These are phyloP conservation scores for Formica exsecta DNA, from an alignment of 1,140 invertebrate genomes.

Conservation along the genomic window DNA sequence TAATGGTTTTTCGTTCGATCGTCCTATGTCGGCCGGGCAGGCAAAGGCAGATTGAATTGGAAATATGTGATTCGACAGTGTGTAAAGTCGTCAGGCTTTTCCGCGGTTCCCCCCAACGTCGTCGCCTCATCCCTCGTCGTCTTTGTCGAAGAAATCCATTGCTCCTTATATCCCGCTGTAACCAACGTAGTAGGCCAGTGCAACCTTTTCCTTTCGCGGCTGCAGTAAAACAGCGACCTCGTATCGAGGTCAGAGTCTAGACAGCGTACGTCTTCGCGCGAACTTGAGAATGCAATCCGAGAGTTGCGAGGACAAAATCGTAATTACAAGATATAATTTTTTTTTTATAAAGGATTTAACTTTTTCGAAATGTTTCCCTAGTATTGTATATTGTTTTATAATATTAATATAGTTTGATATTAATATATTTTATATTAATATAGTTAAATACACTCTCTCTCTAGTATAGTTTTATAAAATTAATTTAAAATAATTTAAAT, in stretches of 20 bases:
- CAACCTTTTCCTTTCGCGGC: conserved; percentile 23
- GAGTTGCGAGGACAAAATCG: neutral
- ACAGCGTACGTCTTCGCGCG: conserved; percentile 6
- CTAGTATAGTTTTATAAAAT: too few species aligned
- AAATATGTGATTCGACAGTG: conserved; percentile 82
- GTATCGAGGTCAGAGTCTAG: conserved; percentile 31
- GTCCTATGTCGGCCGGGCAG: conserved; percentile 62
- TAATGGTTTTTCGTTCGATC: conserved; percentile 81
- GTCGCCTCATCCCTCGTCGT: neutral
- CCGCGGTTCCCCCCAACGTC: conserved; percentile 21
- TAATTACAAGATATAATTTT: neutral
- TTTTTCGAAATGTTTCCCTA: neutral
- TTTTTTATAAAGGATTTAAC: neutral
- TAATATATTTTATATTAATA: too few species aligned
- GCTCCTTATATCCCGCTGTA: conserved; percentile 40
- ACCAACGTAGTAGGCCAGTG: conserved; percentile 39
- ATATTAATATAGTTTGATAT: too few species aligned
- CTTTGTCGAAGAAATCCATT: conserved; percentile 29
- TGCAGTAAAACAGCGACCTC: conserved; percentile 30
- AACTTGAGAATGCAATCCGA: neutral
- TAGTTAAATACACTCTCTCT: too few species aligned
- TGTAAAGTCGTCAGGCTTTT: conserved; percentile 81
- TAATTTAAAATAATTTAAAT: too few species aligned
- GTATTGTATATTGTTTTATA: neutral
- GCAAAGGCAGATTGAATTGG: conserved; percentile 79